Conservation (phyloP, 2,797 vertebrate species). For the Cirrhinus molitorella region DNA sequence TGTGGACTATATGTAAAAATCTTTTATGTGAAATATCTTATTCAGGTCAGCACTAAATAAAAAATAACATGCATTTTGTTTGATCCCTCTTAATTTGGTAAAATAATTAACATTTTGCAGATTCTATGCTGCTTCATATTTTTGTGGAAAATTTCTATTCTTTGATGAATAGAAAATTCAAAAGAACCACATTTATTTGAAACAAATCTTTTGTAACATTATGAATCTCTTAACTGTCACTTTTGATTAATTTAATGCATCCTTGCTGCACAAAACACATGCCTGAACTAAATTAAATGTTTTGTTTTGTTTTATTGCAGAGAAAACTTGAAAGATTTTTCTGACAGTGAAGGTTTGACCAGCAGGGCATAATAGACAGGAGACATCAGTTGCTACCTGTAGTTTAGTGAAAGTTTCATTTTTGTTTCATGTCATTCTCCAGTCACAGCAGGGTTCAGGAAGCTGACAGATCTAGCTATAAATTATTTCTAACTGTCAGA, state of each 20-base stretch:
- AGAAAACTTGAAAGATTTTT: neutral
- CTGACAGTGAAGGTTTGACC: neutral
- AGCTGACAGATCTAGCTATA: constrained; percentile 68
- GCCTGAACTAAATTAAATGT: neutral
- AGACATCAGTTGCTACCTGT: neutral
- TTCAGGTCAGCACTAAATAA: too few species aligned
- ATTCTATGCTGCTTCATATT: neutral
- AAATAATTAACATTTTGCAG: too few species aligned
- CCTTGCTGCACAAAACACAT: neutral
- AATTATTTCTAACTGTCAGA: constrained; percentile 64
- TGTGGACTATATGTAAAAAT: too few species aligned
- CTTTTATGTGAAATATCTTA: too few species aligned
- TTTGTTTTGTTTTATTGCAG: neutral
- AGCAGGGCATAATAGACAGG: neutral
- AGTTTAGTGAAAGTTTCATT: neutral
- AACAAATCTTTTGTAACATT: constrained; percentile 1
- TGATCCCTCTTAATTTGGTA: too few species aligned
- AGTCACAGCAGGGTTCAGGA: constrained; percentile 60
- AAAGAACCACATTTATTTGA: constrained; percentile 9
- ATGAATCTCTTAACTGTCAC: neutral
- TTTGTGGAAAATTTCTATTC: neutral
- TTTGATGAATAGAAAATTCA: neutral
- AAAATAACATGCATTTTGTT: too few species aligned
- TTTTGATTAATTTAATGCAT: neutral
- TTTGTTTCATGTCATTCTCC: constrained; percentile 64